Evolutionary conservation across 1,140 invertebrate species (phyloP), one percentile per base, ranked within the genome.

Genomic region (Drosophila guanche): DNA sequence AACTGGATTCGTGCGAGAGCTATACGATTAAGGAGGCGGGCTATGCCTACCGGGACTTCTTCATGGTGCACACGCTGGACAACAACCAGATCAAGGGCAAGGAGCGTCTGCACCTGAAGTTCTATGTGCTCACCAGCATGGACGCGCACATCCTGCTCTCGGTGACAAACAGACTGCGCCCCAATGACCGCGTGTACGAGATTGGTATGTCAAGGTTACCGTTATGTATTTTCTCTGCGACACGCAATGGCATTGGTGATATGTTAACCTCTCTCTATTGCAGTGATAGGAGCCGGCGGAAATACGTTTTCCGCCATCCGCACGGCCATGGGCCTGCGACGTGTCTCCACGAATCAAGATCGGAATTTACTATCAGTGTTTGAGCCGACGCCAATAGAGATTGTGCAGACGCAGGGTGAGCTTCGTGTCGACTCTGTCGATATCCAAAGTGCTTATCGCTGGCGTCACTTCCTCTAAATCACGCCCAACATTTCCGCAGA

Each of bases 111-210:
- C 90, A 90, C 53, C 62, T 91, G 20, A 91, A 90, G 45, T 91
- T 91, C 12, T 91, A 91, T 66, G 90, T 91, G 4, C 47, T 90
- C 33, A 80, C 90, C 37, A 59, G 66, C 43, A 91, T 80, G 84
- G 90, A 91, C 79, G 90, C 90, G 1, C 90, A 91, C 41, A 90
- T 91, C n/a, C 67, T 91, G 46, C 70, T 91, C 0, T 79, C 84
- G 12, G 79, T 79, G 12, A 90, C 71, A 3, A 75, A 69, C 27
- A 47, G 37, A 5, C 84, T 83, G 0, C 57, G 83, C 2, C 5
- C 37, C 0, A 47, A 42, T 3, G 90, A 91, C 57, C 73, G 76
- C 0, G 90, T 91, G 0, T 91, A 91, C 50, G 90, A 91, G 56
- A 80, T 91, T 6, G 90, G 90, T 91, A 50, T 58, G 74, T 12